phyloP scores from a whole-genome alignment of 1,140 invertebrate species.

The Pogonognathellus flavescens region DNA sequence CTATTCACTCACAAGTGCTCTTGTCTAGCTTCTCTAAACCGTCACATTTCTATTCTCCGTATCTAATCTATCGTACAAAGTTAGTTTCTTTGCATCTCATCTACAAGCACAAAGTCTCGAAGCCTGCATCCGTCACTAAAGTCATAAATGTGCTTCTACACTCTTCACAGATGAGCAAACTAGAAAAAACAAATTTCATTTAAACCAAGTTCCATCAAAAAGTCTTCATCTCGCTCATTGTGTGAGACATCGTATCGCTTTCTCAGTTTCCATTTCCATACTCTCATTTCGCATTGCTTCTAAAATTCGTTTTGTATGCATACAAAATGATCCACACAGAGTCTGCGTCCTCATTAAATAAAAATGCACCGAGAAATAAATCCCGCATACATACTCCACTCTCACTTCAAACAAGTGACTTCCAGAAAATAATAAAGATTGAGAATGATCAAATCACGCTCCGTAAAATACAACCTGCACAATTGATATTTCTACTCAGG shows the following conservation, averaged over 20 bases:
- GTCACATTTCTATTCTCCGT: slow-evolving; percentile 21
- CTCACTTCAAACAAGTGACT: not conserved
- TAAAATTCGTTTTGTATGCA: not conserved
- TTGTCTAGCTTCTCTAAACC: not conserved
- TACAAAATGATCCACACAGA: not conserved
- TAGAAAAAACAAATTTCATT: slow-evolving; percentile 48
- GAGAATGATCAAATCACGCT: not conserved
- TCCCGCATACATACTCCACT: not conserved
- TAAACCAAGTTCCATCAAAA: slow-evolving; percentile 48
- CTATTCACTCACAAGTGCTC: slow-evolving; percentile 23
- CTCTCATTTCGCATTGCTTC: slow-evolving; percentile 25
- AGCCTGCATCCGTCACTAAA: slow-evolving; percentile 12
- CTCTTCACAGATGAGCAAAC: slow-evolving; percentile 26
- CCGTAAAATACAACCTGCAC: too few relatives aligned
- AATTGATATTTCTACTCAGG: too few relatives aligned
- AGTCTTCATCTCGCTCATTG: not conserved
- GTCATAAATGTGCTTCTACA: slow-evolving; percentile 4
- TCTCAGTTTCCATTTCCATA: slow-evolving; percentile 31
- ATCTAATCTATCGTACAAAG: slow-evolving; percentile 21
- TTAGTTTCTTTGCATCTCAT: slow-evolving; percentile 21
- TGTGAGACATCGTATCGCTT: slow-evolving; percentile 1
- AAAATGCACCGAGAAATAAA: not conserved
- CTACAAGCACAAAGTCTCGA: not conserved
- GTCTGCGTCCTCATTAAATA: not conserved
- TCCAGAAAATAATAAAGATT: not conserved